Base-by-base conservation (phyloP, 2,888 invertebrate species). In the Mystacides longicornis region DNA sequence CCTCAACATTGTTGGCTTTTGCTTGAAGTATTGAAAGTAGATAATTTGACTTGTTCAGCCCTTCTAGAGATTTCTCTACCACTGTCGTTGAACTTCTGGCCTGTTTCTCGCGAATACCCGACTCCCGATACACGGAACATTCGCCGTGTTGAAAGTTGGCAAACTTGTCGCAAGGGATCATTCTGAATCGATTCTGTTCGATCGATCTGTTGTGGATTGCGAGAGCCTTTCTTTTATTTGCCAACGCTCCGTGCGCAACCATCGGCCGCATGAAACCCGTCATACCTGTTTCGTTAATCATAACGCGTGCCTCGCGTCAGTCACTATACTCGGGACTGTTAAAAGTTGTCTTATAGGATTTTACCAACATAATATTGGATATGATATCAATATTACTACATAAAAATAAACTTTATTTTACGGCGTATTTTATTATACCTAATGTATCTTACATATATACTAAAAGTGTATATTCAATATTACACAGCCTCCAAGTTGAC, bases 291-390 rank as follows among this genome's bases (percentile, higher is more conserved):
- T 47, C 21, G 16, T 20, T 18, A 5, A 52, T 52, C 47, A 42
- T 50, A 59, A 59, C 56, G 59, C 59, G 56, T 57, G 57, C 57
- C 54, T 45, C 23, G 57, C 57, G 59, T 59, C 59, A 57, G 57
- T 59, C n/a, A n/a, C n/a, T n/a, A n/a, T n/a, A 50, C 21, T 46
- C 45, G 49, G 45, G 49, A 50, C 52, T 42, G 43, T 57, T 59
- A 59, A 59, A 57, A 57, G 59, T 49, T 45, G 55, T 59, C 57
- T 59, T 57, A 52, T 52, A 45, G 42, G 55, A 43, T 31, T 22
- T 16, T 11, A 9, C 45, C 42, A 46, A 33, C 52, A 37, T 16
- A 37, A n/a, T 37, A 37, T 14, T 37, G n/a, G n/a, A n/a, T n/a
- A n/a, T n/a, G n/a, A n/a, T 31, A 11, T 11, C 31, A 31, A 31